These are phyloP conservation scores for Amphipoea oculea DNA, from an alignment of 2,888 invertebrate genomes.

Conservation along the genomic window DNA sequence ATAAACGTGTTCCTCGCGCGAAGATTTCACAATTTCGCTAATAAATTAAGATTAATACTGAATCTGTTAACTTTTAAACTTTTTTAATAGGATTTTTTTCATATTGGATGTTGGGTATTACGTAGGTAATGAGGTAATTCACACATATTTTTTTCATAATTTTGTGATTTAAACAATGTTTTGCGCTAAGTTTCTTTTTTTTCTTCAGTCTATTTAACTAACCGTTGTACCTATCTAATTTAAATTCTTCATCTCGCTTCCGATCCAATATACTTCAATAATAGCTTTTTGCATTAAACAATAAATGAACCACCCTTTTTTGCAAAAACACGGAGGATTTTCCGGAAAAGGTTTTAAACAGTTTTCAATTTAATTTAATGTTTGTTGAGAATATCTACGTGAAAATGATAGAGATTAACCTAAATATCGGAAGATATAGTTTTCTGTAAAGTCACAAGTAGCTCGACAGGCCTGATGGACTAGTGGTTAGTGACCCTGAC, in stretches of 20 bases:
- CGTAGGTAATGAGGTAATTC: neutral
- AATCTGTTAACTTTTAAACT: constrained; percentile 25
- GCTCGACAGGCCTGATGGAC: no score
- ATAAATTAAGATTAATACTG: constrained; percentile 58
- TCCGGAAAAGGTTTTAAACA: neutral
- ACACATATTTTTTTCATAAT: neutral
- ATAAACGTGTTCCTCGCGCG: constrained; percentile 42
- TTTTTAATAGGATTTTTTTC: neutral
- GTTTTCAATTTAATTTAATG: neutral
- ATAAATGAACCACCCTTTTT: no score
- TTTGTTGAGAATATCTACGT: neutral
- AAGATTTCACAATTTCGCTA: constrained; percentile 69
- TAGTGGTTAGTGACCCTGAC: no score
- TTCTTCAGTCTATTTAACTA: neutral
- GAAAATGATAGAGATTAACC: neutral
- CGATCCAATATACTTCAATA: neutral
- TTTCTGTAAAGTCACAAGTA: neutral
- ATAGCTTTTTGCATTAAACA: neutral
- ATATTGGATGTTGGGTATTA: neutral
- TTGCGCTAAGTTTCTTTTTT: neutral
- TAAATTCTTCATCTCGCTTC: neutral
- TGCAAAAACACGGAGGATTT: rapidly evolving
- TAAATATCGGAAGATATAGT: neutral
- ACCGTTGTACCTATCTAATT: neutral
- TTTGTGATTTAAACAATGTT: neutral